Evolutionary conservation across 2,797 vertebrate genomes (phyloP).

Genomic region (Sebastes steindachneri): DNA sequence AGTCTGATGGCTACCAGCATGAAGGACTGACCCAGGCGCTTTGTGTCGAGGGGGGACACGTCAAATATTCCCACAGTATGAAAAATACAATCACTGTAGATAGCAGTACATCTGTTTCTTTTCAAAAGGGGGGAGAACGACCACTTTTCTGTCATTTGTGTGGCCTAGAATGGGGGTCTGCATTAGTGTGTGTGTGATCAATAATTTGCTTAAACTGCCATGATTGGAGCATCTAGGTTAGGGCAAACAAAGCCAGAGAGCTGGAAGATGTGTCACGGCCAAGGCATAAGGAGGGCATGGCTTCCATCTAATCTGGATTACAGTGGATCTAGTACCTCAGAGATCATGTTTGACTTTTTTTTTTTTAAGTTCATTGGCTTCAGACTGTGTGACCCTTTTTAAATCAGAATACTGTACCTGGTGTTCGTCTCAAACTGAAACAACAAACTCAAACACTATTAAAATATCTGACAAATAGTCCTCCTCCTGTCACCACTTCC

Average conservation of each 20-base stretch:
- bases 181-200: conserved; percentile 22
- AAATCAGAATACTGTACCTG: neutral
- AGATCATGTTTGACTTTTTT: conserved; percentile 56
- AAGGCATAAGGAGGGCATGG: conserved; percentile 32
- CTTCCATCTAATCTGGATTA: conserved; percentile 72
- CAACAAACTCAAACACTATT: neutral
- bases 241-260: conserved; percentile 16
- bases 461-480: neutral
- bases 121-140: neutral
- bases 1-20: too few relatives aligned
- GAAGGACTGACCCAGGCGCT: too few relatives aligned
- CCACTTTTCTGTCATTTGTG: neutral
- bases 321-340: conserved; percentile 52
- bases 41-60: too few relatives aligned
- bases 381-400: conserved; percentile 3
- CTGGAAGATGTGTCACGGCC: conserved; percentile 28
- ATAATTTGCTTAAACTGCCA: conserved; percentile 30
- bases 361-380: conserved; percentile 24
- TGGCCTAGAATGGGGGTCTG: neutral
- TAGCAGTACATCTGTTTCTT: neutral
- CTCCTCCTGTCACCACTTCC: conserved; percentile 63
- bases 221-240: conserved; percentile 22
- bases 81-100: neutral
- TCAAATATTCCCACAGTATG: neutral
- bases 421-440: neutral